These are phyloP conservation scores for Gorilla gorilla DNA, from an alignment of 2,113 vertebrate genomes.

Conservation along the genomic window DNA sequence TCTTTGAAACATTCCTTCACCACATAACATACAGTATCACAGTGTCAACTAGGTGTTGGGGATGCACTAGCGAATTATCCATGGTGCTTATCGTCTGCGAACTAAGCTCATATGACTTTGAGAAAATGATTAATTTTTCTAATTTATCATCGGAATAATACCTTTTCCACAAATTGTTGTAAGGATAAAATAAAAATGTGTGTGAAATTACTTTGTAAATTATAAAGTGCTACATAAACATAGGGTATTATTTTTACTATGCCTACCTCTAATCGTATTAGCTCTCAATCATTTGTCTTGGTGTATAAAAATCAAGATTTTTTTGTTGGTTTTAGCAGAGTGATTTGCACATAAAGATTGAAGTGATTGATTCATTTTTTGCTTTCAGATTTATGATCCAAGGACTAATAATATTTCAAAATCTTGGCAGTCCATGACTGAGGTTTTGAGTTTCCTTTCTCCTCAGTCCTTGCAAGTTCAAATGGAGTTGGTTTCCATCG, in stretches of 20 bases:
- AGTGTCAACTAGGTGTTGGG: background rate
- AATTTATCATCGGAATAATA: constrained; percentile 1
- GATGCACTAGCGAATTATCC: background rate
- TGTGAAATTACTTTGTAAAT: constrained; percentile 58
- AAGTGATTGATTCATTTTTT: constrained; percentile 77
- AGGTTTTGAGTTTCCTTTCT: constrained; percentile 65
- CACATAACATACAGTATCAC: background rate
- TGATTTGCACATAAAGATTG: constrained; percentile 74
- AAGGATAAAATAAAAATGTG: constrained; percentile 33
- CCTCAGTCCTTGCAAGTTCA: constrained; percentile 65
- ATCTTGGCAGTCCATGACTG: constrained; percentile 70
- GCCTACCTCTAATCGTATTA: constrained; percentile 50
- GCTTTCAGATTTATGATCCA: constrained; percentile 72
- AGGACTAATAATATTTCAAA: constrained; percentile 75
- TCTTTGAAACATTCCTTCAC: background rate
- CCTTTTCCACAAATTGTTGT: constrained; percentile 10
- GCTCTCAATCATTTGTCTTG: constrained; percentile 70
- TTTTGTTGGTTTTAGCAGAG: constrained; percentile 74
- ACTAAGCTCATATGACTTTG: constrained; percentile 29
- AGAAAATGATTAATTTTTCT: constrained; percentile 41
- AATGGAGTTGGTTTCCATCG: constrained; percentile 44
- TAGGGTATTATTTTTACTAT: constrained; percentile 58
- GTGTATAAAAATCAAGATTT: constrained; percentile 65
- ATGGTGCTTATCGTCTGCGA: background rate
- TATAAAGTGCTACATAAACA: constrained; percentile 48